A percentile compares a stretch with the other conserved stretches of the same genome.
Evolutionary conservation across 2,888 invertebrate genomes (phyloP).

Genomic region (Caenorhabditis becei): DNA sequence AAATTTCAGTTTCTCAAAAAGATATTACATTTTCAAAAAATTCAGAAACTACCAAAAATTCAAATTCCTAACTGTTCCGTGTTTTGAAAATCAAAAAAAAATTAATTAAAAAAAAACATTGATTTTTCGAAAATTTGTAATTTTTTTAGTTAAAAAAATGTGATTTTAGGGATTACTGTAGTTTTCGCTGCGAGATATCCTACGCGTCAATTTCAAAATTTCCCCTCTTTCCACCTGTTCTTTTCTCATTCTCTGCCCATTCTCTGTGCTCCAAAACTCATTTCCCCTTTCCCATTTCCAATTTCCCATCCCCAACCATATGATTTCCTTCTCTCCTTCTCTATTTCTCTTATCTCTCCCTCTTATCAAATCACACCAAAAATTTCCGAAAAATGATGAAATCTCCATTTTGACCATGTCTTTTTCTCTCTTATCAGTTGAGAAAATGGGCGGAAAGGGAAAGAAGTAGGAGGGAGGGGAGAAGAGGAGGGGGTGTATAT

Average conservation of each 20-base stretch:
- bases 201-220: too few species aligned
- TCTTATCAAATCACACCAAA: not conserved
- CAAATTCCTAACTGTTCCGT: too few species aligned
- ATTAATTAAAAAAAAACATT: too few species aligned
- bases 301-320: too few species aligned
- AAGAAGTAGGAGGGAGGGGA: not conserved
- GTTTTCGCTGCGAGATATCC: too few species aligned
- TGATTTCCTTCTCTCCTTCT: not conserved
- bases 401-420: conserved; percentile 12
- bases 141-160: too few species aligned
- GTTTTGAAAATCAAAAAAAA: too few species aligned
- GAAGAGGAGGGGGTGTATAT: not conserved
- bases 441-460: not conserved
- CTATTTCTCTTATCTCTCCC: not conserved
- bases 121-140: too few species aligned
- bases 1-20: too few species aligned
- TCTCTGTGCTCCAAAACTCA: not conserved
- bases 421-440: not conserved
- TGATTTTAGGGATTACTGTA: too few species aligned
- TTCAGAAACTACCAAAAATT: too few species aligned
- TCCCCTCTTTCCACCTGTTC: not conserved
- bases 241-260: not conserved
- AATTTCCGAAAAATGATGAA: conserved; percentile 54
- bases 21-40: too few species aligned
- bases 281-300: not conserved